Evolutionary conservation across 2,797 vertebrate genomes (phyloP), one percentile per base, ranked within the genome.

Genomic region (Eremophila alpestris): DNA sequence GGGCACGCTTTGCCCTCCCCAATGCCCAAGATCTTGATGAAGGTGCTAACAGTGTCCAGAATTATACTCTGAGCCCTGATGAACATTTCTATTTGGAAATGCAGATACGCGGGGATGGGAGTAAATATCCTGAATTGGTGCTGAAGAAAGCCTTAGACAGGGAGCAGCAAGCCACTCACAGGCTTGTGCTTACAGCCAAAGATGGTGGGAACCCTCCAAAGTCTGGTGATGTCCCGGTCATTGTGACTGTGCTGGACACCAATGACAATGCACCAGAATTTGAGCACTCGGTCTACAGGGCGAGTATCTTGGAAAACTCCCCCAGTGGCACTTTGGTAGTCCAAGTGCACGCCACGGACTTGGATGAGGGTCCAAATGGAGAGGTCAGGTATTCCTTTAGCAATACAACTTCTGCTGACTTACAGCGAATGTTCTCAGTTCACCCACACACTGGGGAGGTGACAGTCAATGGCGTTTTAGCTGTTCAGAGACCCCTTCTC

Each of bases 221-320:
- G 87, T 98, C 97, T 0, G 95, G 97, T 19, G 96, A 97, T 2
- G 82, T 97, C 30, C 92, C 87, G 0, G 89, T 98, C 54, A 63
- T 96, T 60, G 83, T 98, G 60, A 88, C 90, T 17, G 97, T 98
- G 59, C 93, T 98, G 75, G 98, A 98, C 93, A 97, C 85, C 30
- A 98, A 99, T 46, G 98, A 98, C 93, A 98, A 98, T 30, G 96
- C 97, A 5, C 98, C 98, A 4, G 92, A 93, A 18, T 98, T 98
- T 80, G 97, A 97, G 48, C 96, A 81, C 27, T 96, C 98, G 0
- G 85, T 98, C 46, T 98, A 98, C 73, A 96, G 97, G 93, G 97
- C 97, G 1, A 97, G 48, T 11, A 62, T 99, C 15, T 73, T 96
- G 41, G 99, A 99, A 48, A 98, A 98, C 38, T 95, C 88, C 12